Evolutionary conservation across 2,888 invertebrate species (phyloP), one percentile per base, ranked within the genome.

Genomic region (Pterobdella sp.): DNA sequence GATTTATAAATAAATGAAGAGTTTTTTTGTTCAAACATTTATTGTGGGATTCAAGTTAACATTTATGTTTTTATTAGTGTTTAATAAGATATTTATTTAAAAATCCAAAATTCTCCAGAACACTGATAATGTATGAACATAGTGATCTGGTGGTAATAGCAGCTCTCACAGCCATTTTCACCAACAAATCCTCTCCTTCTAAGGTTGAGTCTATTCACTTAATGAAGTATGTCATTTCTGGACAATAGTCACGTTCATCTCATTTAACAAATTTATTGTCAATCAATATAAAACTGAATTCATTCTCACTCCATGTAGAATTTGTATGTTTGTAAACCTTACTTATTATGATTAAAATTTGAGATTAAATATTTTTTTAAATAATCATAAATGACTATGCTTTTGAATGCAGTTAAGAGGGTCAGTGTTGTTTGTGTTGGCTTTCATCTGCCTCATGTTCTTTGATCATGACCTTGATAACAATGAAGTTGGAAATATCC

Each of bases 401-500:
- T n/a, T n/a, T n/a, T n/a, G n/a, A n/a, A 67, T 34, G 3, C 71
- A 75, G 75, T 73, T 72, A 29, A 81, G 85, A 73, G 85, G 84
- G 36, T 84, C 83, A 7, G 78, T 86, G 31, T 82, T 84, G 74
- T 83, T 86, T 75, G 75, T 85, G 18, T 75, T 86, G 65, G 86
- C 85, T 52, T 83, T 86, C 60, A 75, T 86, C 26, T 81, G 85
- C 10, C 79, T 87, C 31, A 81, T 87, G 35, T 79, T 87, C 49
- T 85, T 87, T 81, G 87, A 87, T 78, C 84, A 84, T 78, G 87
- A 87, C 80, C 82, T 84, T 72, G 80, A 79, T 37, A 79, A 78
- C 64, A 74, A 64, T 2, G 76, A 80, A 34, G 75, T 77, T 74
- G 68, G 78, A 74, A 78, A 82, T 77, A 85, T 85, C 73, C 79